Base-by-base conservation (phyloP, 2,888 invertebrate genomes). In the Pteria penguin region DNA sequence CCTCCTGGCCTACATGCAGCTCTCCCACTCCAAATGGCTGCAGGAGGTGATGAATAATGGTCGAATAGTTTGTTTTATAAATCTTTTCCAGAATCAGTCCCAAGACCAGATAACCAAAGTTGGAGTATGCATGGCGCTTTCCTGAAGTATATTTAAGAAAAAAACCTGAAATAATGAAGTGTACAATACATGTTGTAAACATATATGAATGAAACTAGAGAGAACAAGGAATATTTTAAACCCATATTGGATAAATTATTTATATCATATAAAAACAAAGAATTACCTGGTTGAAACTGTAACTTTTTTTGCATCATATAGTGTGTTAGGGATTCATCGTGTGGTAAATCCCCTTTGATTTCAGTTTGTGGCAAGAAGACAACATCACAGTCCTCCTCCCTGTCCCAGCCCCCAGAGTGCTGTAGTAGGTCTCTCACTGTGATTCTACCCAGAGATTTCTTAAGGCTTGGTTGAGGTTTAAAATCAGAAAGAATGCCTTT, bases 351-450 rank as follows among this genome's bases (percentile, higher is more conserved):
- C 18, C 61, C 71, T 33, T 67, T 61, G 26, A 80, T 75, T 27
- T 75, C 79, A n/a, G 84, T 77, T 27, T 81, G 76, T n/a, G 82
- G 83, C 80, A 83, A 86, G 78, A 88, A 89, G 22, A 88, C 87
- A 11, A 87, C 86, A 72, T 90, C 90, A 0, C 87, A 88, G 1
- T 77, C 86, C 29, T 57, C 33, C 31, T 88, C 88, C 11, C 88
- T 58, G 72, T 88, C 88, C 91, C 90, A 91, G 31, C 91, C 91
- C 4, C 85, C 88, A 2, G 89, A 88, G 77, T 91, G 91, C 68
- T 89, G 89, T 8, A 91, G 81, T 27, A 91, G 81, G 61, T 88
- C 86, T n/a, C 78, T 45, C 1, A 89, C 79, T 5, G 85, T 88
- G 14, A 89, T 85, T 29, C 67, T 78, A 24, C 61, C 60, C 36